These are phyloP conservation scores for Epicampocera succincta DNA, from an alignment of 2,888 invertebrate species.

Conservation along the genomic window DNA sequence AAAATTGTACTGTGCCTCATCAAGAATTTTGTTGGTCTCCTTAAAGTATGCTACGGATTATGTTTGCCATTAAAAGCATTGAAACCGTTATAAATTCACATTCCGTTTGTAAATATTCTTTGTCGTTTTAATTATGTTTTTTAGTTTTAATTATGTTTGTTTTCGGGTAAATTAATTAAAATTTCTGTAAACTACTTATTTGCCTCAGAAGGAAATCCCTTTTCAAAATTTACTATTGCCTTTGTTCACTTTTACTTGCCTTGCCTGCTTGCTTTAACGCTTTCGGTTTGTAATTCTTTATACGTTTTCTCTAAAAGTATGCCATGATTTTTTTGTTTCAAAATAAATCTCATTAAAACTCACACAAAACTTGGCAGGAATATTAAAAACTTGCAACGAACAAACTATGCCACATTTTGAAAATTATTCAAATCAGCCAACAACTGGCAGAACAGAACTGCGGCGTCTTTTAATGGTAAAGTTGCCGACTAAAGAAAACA, in stretches of 20 bases:
- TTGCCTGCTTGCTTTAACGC: background rate
- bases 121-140: no score
- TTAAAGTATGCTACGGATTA: background rate
- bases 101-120: background rate
- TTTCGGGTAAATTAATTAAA: constrained; percentile 23
- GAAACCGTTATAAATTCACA: background rate
- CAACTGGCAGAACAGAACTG: background rate
- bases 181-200: constrained; percentile 16
- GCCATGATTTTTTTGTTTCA: constrained; percentile 30
- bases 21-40: background rate
- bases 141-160: background rate
- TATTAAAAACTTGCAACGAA: constrained; percentile 26
- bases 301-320: constrained; percentile 15
- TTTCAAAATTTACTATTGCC: background rate
- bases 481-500: background rate
- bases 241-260: background rate
- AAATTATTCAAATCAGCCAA: background rate
- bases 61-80: background rate
- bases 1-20: background rate
- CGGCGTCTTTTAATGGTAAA: constrained; percentile 6
- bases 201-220: background rate
- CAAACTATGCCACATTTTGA: constrained; percentile 20
- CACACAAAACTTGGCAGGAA: constrained; percentile 27
- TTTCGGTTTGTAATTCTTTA: background rate
- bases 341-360: constrained; percentile 48